Evolutionary conservation across 2,888 invertebrate genomes (phyloP), one percentile per base, ranked within the genome.

Genomic region (Ischnura elegans): DNA sequence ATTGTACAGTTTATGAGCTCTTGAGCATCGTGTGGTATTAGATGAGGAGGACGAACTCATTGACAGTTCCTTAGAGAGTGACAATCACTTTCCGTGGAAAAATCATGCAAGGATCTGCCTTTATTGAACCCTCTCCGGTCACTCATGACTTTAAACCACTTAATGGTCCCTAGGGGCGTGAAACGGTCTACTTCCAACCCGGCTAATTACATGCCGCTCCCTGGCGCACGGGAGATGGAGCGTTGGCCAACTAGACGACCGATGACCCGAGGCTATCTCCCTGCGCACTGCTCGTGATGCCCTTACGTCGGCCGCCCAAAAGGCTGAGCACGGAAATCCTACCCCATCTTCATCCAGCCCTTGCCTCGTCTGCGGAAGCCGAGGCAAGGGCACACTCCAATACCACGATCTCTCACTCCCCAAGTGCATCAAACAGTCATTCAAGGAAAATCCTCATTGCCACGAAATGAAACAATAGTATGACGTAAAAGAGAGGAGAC

Each of bases 191-290:
- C 36, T 0, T 36, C 10, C 66, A 29, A 29, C n/a, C 8, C 66
- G 13, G 76, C 13, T 76, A 36, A 76, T 76, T 76, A 36, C 76
- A 13, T 36, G 76, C 29, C 36, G 36, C 76, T 76, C 25, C 25
- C 13, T 10, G n/a, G 36, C 29, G 76, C 29, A 0, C 29, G 25
- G 61, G 10, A 76, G 25, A 6, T 0, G 13, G 29, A 66, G 76
- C 76, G 76, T 5, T 76, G 76, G 76, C 76, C 76, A 76, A 29
- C 76, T 76, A 29, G 76, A 76, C 76, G 76, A 36, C 29, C 76
- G 13, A 76, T 76, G 29, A 76, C 76, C 76, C 36, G 76, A 8
- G 76, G 76, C 36, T 10, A 36, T 76, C 76, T n/a, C 13, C 36
- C 10, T 13, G n/a, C n/a, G n/a, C n/a, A n/a, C n/a, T n/a, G n/a